These are phyloP conservation scores for Rallus crepitans DNA, from an alignment of 2,797 vertebrate species.

Conservation along the genomic window DNA sequence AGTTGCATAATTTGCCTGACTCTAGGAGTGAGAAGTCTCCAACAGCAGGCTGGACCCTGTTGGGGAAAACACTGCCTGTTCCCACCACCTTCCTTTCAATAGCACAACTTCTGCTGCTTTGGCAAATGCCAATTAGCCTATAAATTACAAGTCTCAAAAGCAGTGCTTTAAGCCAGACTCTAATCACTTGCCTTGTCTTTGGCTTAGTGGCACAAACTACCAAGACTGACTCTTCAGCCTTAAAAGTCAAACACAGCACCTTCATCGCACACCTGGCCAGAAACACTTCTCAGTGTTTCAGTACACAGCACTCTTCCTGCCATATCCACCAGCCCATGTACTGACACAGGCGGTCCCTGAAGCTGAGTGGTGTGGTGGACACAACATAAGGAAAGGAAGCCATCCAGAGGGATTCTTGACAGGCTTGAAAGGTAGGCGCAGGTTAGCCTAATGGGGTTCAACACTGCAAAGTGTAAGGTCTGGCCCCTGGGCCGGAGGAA, in stretches of 20 bases:
- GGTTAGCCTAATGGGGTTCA: too few species aligned
- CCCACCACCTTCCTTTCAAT: background rate
- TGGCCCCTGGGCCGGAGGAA: too few species aligned
- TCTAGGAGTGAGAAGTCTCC: background rate
- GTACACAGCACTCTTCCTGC: background rate
- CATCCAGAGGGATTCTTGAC: too few species aligned
- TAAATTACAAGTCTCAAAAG: constrained; percentile 25
- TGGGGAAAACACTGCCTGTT: background rate
- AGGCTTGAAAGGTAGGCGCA: too few species aligned
- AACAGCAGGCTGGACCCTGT: background rate
- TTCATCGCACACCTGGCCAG: background rate
- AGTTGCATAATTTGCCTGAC: background rate
- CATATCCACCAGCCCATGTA: background rate
- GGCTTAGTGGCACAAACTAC: background rate
- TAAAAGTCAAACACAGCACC: background rate
- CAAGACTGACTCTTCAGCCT: background rate
- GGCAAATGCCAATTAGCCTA: background rate
- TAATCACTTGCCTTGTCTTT: background rate
- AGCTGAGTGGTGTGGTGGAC: background rate
- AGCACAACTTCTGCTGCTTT: background rate
- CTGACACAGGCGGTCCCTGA: background rate
- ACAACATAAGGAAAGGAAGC: too few species aligned
- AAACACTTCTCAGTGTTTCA: background rate
- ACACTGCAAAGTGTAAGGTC: too few species aligned
- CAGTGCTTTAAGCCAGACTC: background rate